Evolutionary conservation across 2,888 invertebrate species (phyloP).

Genomic region (Apamea sordens): DNA sequence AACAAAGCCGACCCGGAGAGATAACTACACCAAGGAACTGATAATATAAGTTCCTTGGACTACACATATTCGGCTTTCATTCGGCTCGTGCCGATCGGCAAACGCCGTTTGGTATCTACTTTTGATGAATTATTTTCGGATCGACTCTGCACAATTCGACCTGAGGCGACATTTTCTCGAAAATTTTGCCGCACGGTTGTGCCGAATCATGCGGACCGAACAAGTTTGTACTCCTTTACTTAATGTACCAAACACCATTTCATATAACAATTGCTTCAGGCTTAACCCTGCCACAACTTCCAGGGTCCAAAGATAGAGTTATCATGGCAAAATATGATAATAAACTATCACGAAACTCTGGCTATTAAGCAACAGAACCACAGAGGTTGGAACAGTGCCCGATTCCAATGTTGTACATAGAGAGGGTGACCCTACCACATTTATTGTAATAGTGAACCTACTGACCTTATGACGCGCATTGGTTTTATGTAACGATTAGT

Average conservation of each 20-base stretch:
- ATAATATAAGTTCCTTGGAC: too few species aligned
- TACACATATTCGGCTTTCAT: background rate
- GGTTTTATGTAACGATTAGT: slow-evolving; percentile 23
- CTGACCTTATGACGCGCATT: slow-evolving; percentile 10
- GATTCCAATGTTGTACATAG: slow-evolving; percentile 6
- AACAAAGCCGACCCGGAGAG: background rate
- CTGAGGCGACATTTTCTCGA: background rate
- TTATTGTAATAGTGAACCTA: slow-evolving; percentile 11
- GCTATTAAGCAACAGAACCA: slow-evolving; percentile 21
- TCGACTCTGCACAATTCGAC: background rate
- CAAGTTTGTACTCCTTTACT: background rate
- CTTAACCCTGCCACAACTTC: background rate
- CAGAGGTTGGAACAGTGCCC: slow-evolving; percentile 46
- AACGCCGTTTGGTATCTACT: background rate
- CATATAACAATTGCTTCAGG: background rate
- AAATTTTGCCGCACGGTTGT: background rate
- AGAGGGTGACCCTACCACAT: slow-evolving; percentile 3
- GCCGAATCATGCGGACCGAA: background rate
- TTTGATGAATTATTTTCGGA: too few species aligned
- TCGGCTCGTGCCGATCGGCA: too few species aligned
- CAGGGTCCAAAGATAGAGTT: slow-evolving; percentile 13
- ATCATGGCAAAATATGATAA: slow-evolving; percentile 26
- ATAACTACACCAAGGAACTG: too few species aligned
- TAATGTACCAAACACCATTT: background rate
- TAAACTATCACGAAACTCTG: slow-evolving; percentile 21